phyloP scores from a whole-genome alignment of 1,140 invertebrate species.

The Trichomalopsis sarcophagae region DNA sequence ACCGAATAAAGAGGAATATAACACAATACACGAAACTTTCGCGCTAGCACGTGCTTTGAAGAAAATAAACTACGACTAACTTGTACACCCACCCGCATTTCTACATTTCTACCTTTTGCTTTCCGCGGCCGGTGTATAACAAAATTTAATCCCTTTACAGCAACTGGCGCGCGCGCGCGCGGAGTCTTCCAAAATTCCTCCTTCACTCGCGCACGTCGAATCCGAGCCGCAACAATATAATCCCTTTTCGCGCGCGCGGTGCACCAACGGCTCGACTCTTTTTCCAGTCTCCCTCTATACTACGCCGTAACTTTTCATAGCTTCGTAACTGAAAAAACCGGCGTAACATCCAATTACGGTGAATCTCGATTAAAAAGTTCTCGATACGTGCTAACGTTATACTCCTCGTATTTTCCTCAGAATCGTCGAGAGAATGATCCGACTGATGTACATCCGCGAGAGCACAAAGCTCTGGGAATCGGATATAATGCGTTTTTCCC shows the following conservation, averaged over 20 bases:
- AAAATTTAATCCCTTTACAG: constrained; percentile 1
- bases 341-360: constrained; percentile 27
- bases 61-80: not conserved
- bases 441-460: not conserved
- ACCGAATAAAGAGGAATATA: too few relatives aligned
- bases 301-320: too few relatives aligned
- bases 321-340: constrained; percentile 19
- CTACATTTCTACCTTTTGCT: not conserved
- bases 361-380: constrained; percentile 41
- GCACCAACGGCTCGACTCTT: not conserved
- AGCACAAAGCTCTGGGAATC: not conserved
- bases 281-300: not conserved
- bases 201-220: not conserved
- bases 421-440: constrained; percentile 19
- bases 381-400: not conserved
- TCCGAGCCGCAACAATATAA: constrained; percentile 14
- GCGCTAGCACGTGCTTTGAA: too few relatives aligned
- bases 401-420: not conserved
- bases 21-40: too few relatives aligned
- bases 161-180: too few relatives aligned
- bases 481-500: not conserved
- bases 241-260: not conserved
- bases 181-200: not conserved
- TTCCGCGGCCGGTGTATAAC: not conserved
- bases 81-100: not conserved